Percentiles rank a stretch among this genome's conserved stretches.
Evolutionary conservation across 2,113 vertebrate genomes (phyloP).

Genomic region (Phrynosoma platyrhinos): DNA sequence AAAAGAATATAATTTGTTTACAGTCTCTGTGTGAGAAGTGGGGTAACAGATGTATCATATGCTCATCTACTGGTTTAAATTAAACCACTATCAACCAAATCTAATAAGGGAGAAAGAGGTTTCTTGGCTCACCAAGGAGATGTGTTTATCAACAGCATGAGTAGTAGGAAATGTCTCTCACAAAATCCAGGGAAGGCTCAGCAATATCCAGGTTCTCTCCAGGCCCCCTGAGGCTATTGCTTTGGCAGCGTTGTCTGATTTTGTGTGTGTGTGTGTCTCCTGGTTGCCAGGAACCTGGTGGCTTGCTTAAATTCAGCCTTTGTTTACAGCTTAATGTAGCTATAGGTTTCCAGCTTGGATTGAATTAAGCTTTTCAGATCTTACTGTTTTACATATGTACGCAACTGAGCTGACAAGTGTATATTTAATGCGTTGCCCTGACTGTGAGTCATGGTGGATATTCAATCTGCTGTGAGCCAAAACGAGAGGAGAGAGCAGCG

Average conservation of each 20-base stretch:
- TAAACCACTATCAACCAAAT: neutral
- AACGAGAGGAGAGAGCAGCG: conserved; percentile 45
- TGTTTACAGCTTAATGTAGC: conserved; percentile 24
- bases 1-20: neutral
- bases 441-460: conserved; percentile 11
- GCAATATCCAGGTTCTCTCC: conserved; percentile 56
- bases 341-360: conserved; percentile 57
- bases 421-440: conserved; percentile 62
- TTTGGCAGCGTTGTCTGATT: conserved; percentile 62
- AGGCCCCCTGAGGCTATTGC: conserved; percentile 41
- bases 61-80: neutral
- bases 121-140: neutral
- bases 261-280: conserved; percentile 52
- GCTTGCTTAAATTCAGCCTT: conserved; percentile 60
- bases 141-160: conserved; percentile 22
- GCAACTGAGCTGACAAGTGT: conserved; percentile 58
- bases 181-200: conserved; percentile 46
- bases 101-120: conserved; percentile 28
- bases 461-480: conserved; percentile 67
- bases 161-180: conserved; percentile 15
- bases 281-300: conserved; percentile 57
- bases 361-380: conserved; percentile 59
- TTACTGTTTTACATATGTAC: conserved; percentile 58
- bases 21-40: neutral
- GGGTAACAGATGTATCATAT: neutral